phyloP scores from a whole-genome alignment of 37 sponge, comb jelly and placozoan genomes.

The Halisarca cf. caerulea region DNA sequence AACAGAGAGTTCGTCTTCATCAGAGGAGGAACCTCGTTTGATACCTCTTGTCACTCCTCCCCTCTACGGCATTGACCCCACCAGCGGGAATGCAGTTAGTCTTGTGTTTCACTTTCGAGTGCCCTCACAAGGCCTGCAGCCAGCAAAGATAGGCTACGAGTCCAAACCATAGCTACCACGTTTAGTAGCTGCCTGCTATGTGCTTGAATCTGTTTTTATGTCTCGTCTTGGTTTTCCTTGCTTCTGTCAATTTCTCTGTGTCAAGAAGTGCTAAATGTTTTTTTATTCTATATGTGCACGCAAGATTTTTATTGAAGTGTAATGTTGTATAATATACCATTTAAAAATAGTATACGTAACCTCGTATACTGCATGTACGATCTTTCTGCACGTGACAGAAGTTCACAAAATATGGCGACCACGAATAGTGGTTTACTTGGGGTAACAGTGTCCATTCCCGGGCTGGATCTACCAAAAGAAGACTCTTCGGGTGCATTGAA shows the following conservation, averaged over 20 bases:
- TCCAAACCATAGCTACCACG: too few relatives aligned
- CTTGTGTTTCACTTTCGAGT: constrained; percentile 10
- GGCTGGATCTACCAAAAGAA: constrained; percentile 27
- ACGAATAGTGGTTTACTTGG: constrained; percentile 28
- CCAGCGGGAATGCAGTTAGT: constrained; percentile 9
- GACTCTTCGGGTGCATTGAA: background rate
- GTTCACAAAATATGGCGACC: constrained; percentile 27
- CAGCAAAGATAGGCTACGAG: background rate
- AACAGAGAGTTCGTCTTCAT: background rate
- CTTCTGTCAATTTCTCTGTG: too few relatives aligned
- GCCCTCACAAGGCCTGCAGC: background rate
- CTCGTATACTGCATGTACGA: too few relatives aligned
- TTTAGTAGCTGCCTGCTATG: too few relatives aligned
- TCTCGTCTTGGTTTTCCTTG: too few relatives aligned
- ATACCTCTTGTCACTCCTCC: constrained; percentile 22
- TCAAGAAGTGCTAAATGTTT: too few relatives aligned
- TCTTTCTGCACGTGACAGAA: too few relatives aligned
- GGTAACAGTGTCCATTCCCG: constrained; percentile 25
- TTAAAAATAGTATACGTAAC: too few relatives aligned
- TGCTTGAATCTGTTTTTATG: too few relatives aligned
- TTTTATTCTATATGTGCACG: too few relatives aligned
- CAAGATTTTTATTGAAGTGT: too few relatives aligned
- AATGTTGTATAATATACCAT: too few relatives aligned
- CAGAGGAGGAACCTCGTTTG: background rate
- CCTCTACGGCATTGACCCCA: constrained; percentile 18